These are phyloP conservation scores for Tyria jacobaeae DNA, from an alignment of 2,888 invertebrate species.

Conservation along the genomic window DNA sequence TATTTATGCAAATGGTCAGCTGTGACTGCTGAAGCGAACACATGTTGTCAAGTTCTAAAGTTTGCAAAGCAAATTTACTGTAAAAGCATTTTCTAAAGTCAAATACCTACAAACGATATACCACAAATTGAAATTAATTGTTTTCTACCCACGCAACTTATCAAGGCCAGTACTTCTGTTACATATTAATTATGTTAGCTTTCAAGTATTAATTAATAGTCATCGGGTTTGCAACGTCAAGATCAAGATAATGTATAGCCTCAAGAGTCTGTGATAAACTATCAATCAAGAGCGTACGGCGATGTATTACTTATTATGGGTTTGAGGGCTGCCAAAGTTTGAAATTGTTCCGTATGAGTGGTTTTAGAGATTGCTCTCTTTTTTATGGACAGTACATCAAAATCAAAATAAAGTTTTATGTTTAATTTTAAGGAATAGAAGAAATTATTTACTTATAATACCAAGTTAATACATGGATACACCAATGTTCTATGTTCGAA, in stretches of 20 bases:
- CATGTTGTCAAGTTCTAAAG: background rate
- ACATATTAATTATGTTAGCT: too few species aligned
- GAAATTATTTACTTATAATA: too few species aligned
- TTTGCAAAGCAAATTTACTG: background rate
- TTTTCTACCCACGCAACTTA: background rate
- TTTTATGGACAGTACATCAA: too few species aligned
- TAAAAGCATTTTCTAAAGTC: too few species aligned
- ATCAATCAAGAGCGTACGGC: conserved; percentile 35
- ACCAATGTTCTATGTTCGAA: too few species aligned
- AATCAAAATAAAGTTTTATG: background rate
- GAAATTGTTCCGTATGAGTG: background rate
- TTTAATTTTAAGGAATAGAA: too few species aligned
- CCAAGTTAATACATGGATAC: too few species aligned
- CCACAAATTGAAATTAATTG: conserved; percentile 1
- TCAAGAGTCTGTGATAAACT: conserved; percentile 34
- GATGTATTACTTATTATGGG: conserved; percentile 4
- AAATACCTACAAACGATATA: too few species aligned
- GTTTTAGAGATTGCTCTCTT: too few species aligned
- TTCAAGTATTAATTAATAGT: conserved; percentile 43
- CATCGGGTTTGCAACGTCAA: conserved; percentile 24
- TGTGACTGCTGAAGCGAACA: too few species aligned
- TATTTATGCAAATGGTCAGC: too few species aligned
- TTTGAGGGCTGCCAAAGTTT: background rate
- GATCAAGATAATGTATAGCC: conserved; percentile 28
- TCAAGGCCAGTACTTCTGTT: background rate